Evolutionary conservation across 2,113 vertebrate species (phyloP).

Genomic region (Macroglossus sobrinus): DNA sequence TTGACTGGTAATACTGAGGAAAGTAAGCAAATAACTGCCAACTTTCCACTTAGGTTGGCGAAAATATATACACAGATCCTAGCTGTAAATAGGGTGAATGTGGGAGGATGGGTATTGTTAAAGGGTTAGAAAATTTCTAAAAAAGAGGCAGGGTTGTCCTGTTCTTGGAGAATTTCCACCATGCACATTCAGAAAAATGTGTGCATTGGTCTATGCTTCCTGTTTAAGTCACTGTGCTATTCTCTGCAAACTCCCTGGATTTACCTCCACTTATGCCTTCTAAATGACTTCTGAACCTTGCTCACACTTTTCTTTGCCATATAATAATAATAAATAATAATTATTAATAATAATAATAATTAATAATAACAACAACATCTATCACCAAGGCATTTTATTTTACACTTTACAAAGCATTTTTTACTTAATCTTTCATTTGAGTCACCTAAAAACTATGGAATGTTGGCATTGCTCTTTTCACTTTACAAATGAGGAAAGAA

Average conservation of each 20-base stretch:
- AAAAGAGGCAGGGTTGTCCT: background rate
- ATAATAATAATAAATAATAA: background rate
- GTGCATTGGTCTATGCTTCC: background rate
- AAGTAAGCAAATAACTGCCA: slow-evolving; percentile 12
- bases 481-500: background rate
- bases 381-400: background rate
- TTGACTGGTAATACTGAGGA: background rate
- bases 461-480: background rate
- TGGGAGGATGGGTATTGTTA: background rate
- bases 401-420: background rate
- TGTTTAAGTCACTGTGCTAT: background rate
- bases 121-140: background rate
- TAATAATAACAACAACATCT: background rate
- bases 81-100: background rate
- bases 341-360: too few species aligned
- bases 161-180: background rate
- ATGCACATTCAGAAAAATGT: background rate
- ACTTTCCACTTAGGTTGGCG: slow-evolving; percentile 10
- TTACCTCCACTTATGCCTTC: background rate
- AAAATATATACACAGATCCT: background rate
- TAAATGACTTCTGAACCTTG: background rate
- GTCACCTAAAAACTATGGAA: background rate
- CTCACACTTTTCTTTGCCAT: background rate
- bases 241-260: background rate
- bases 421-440: slow-evolving; percentile 14